Evolutionary conservation across 1,140 invertebrate genomes (phyloP), one percentile per base, ranked within the genome.

Genomic region (Goniozus legneri): DNA sequence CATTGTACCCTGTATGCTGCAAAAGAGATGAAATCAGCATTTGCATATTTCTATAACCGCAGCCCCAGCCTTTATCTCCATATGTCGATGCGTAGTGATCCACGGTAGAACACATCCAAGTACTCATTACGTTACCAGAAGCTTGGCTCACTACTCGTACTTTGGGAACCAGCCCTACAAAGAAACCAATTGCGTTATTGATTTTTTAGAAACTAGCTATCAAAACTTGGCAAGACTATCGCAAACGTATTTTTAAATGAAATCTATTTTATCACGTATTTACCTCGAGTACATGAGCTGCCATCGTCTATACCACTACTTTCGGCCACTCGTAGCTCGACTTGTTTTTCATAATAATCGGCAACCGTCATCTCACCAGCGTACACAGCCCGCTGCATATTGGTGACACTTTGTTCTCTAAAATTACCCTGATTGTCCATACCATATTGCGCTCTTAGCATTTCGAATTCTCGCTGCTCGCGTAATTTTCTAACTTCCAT

Each of bases 41-140:
- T 70, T 94, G 92, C 71, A 90, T 86, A 71, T 95, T 94, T 60
- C 91, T 83, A 56, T 90, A 91, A 1, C 92, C 92, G 75, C 92
- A 94, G 2, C 91, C 92, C 90, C 90, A 95, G 4, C 91, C 91
- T 59, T 84, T 80, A 71, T 94, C 91, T 8, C 91, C 91, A 65
- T 90, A 92, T 0, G 88, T 91, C 14, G 86, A 88, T 4, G 85
- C 87, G 71, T 90, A 93, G 75, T 93, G 89, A 68, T 92, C 89
- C 14, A 90, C 85, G 2, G 82, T 83, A 30, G 85, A 86, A 72
- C 89, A 91, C 45, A 89, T 77, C 62, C 86, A 82, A 2, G 82
- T 86, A 61, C 80, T 80, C 21, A 81, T 70, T 42, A 90, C 83
- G 58, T 85, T 85, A 12, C 80, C 77, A 52, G 82, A 82, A 45